Evolutionary conservation across 2,888 invertebrate species (phyloP), one percentile per base, ranked within the genome.

Genomic region (Oligia fasciuncula): DNA sequence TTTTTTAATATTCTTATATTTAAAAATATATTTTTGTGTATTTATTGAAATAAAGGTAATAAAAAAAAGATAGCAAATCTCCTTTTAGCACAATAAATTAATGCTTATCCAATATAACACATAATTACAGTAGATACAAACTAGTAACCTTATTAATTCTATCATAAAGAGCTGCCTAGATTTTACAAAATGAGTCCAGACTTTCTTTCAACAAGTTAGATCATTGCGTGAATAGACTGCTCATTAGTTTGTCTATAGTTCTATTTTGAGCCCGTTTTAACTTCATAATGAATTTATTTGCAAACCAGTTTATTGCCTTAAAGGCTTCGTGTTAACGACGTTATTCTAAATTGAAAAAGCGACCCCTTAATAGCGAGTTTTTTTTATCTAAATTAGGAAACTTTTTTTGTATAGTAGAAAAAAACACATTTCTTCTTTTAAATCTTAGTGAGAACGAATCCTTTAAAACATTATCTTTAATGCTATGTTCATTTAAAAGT

Each of bases 311-410:
- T 72, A 72, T 72, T 74, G 66, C 71, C 40, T 66, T 51, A 70
- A 67, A 83, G 71, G 73, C 57, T 76, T 79, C 70, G 76, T 74
- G 80, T 69, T 84, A 80, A 86, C 68, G 76, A 86, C 62, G 57
- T 80, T 86, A 78, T 72, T 85, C 67, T 77, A 74, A 84, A 85
- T 84, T 85, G 62, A 76, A 85, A 85, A 72, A 69, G 74, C 74
- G 60, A 66, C 49, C 68, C 71, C 76, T 84, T 84, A 80, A 80
- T 84, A 69, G 70, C 69, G 51, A 73, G 19, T 29, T 73, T 72
- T 69, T 81, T 85, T 85, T 72, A 5, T 77, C 17, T 73, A 70
- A 85, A 77, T 77, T 70, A 66, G 11, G 57, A 51, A 19, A 68
- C 8, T 79, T 66, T 40, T 60, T 46, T 43, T 54, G 2, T 23